These are phyloP conservation scores for Falco punctatus DNA, from an alignment of 2,113 vertebrate genomes.

Conservation along the genomic window DNA sequence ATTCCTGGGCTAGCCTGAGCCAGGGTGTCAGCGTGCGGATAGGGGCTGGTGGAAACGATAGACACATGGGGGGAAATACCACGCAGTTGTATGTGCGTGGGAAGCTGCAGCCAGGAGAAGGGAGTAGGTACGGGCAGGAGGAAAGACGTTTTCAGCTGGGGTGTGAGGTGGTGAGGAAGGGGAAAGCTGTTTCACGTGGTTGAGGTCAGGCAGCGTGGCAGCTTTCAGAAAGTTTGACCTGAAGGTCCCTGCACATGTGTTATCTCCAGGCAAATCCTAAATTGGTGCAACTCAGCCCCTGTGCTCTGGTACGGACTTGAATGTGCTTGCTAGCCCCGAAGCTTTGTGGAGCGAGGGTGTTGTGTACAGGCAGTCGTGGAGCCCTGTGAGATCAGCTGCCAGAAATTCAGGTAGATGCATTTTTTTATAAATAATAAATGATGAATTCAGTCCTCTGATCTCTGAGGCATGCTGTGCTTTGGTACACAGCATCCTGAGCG, in stretches of 20 bases:
- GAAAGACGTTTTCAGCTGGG: background rate
- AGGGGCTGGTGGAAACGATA: background rate
- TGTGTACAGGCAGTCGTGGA: background rate
- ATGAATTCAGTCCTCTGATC: background rate
- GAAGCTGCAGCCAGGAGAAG: background rate
- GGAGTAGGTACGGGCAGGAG: accelerated
- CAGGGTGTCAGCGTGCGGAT: background rate
- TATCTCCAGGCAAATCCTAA: background rate
- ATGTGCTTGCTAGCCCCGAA: background rate
- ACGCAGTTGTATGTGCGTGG: background rate
- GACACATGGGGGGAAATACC: background rate
- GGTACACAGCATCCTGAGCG: accelerated
- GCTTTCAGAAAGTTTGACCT: background rate
- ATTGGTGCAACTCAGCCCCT: background rate
- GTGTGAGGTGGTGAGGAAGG: background rate
- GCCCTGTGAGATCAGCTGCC: background rate
- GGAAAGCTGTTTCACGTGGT: accelerated
- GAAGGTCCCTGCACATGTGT: accelerated
- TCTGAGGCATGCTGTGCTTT: background rate
- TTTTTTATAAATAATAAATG: constrained; percentile 5
- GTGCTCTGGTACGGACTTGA: accelerated
- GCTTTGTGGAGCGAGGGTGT: background rate
- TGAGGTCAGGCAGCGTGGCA: background rate
- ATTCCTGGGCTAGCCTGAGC: background rate
- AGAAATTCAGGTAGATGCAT: background rate